phyloP scores from a whole-genome alignment of 2,888 invertebrate species.

The Pimpla rufipes region DNA sequence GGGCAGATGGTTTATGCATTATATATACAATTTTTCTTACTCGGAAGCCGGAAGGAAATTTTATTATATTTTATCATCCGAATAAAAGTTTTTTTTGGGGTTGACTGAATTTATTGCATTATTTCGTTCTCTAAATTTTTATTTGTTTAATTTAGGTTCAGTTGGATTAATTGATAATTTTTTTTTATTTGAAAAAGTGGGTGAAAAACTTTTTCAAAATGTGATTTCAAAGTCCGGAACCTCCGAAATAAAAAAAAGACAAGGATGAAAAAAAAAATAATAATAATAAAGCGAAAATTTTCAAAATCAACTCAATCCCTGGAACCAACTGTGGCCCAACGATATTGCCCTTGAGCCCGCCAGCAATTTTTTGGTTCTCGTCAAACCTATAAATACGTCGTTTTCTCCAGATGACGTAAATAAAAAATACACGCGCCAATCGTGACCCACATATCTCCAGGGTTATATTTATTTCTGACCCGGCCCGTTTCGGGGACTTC shows the following conservation, averaged over 20 bases:
- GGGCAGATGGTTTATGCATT: background rate
- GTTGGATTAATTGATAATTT: too few relatives aligned
- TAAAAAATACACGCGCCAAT: conserved; percentile 49
- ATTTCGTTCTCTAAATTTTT: too few relatives aligned
- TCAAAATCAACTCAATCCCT: background rate
- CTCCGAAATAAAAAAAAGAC: too few relatives aligned
- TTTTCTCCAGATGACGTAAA: conserved; percentile 56
- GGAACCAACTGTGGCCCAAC: background rate
- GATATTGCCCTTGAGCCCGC: background rate
- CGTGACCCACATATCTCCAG: conserved; percentile 61
- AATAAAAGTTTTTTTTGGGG: background rate
- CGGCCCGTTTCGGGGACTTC: conserved; percentile 41
- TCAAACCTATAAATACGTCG: conserved; percentile 4
- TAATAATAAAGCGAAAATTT: background rate
- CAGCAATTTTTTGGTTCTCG: background rate
- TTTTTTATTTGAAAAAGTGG: too few relatives aligned
- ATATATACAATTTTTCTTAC: background rate
- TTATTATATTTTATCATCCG: background rate
- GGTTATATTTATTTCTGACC: conserved; percentile 59
- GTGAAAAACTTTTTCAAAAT: too few relatives aligned
- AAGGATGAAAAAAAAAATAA: background rate
- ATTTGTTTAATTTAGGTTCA: too few relatives aligned
- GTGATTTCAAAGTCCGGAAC: too few relatives aligned
- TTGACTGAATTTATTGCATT: too few relatives aligned
- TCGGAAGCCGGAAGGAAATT: background rate